Evolutionary conservation across 2,888 invertebrate species (phyloP), one percentile per base, ranked within the genome.

Genomic region (Emmelina monodactyla): DNA sequence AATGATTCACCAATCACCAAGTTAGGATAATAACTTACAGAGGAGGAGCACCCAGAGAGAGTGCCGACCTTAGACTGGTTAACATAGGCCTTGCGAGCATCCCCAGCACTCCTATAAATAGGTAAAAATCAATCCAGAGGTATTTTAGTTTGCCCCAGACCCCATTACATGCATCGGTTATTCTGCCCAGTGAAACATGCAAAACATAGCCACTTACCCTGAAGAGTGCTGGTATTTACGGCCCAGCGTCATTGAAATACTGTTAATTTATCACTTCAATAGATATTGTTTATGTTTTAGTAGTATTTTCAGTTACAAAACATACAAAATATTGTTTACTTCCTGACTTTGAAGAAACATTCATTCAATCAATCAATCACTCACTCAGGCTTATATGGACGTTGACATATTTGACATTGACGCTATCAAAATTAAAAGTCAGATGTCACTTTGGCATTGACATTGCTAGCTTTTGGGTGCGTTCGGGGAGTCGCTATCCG

Each of bases 31-130:
- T 35, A 48, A 81, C 82, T 79, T 79, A 88, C 88, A 53, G 87
- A 87, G 37, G 88, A 88, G 41, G 88, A 88, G 63, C 87, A 87
- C 55, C 86, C 84, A 37, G 88, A 87, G 28, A 85, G 83, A 51
- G 85, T 82, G 50, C 85, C 86, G 54, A 84, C 83, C 72, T 88
- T 88, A 42, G 86, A 82, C 67, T 76, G 78, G 63, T 63, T 72
- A 68, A 65, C 63, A 67, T 67, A 76, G 59, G 68, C 75, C 68
- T 76, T 76, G 58, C 76, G 71, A 59, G 67, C 58, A 45, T 81
- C 73, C 64, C 76, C 78, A 59, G 76, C 78, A 72, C 78, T 79
- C 67, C 81, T 82, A 78, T 72, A 79, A 78, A 79, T 79, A 78
- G 65, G 58, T 43, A 67, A 73, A 73, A 76, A 79, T 76, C 76